Evolutionary conservation across 2,888 invertebrate genomes (phyloP).

Genomic region (Drosophila mulleri): DNA sequence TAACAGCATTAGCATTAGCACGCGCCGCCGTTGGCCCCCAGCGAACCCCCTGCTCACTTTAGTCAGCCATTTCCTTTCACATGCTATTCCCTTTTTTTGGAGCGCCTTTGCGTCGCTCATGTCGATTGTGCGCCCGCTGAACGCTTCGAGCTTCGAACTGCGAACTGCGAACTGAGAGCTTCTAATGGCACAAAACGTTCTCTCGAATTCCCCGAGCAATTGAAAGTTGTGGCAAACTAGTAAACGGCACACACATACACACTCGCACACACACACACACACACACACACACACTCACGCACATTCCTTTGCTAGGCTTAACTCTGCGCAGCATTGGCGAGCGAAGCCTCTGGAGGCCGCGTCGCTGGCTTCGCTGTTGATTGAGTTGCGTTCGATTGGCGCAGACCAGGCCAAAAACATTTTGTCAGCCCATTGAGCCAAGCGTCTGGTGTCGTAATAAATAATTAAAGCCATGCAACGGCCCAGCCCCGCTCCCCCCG

Average conservation of each 20-base stretch:
- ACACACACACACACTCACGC: constrained; percentile 11
- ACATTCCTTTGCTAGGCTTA: constrained; percentile 7
- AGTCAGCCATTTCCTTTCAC: not conserved
- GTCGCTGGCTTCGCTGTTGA: constrained; percentile 42
- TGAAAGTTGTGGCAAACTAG: constrained; percentile 65
- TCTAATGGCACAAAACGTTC: constrained; percentile 69
- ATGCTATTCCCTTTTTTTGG: not conserved
- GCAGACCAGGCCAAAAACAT: constrained; percentile 18
- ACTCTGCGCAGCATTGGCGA: not conserved
- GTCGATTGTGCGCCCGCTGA: constrained; percentile 33
- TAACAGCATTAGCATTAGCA: constrained; percentile 71
- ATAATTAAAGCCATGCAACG: constrained; percentile 50
- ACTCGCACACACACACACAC: constrained; percentile 9
- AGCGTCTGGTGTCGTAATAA: constrained; percentile 58
- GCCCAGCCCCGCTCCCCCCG: constrained; percentile 1
- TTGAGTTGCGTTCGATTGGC: constrained; percentile 55
- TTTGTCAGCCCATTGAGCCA: constrained; percentile 29
- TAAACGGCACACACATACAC: constrained; percentile 24
- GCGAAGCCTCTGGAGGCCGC: constrained; percentile 47
- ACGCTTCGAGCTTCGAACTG: not conserved
- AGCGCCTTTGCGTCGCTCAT: constrained; percentile 12
- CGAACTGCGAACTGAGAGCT: constrained; percentile 15
- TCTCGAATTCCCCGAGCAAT: constrained; percentile 69
- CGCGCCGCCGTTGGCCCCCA: constrained; percentile 25
- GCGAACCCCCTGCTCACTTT: not conserved